phyloP scores from a whole-genome alignment of 2,113 vertebrate genomes.

The Opisthocomus hoazin region DNA sequence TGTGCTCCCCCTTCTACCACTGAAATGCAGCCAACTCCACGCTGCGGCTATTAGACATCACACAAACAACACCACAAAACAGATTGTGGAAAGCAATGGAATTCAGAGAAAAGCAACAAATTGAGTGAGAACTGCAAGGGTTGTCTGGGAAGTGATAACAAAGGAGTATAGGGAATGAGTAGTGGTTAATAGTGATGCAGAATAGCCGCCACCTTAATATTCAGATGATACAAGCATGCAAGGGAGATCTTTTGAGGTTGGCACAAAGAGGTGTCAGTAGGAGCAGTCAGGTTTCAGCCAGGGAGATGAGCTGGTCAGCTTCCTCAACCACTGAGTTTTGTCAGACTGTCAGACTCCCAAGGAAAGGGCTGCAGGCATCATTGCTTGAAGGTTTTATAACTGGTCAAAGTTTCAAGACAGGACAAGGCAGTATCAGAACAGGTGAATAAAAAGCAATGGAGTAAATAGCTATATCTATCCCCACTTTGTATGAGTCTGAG shows the following conservation, averaged over 20 bases:
- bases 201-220: background rate
- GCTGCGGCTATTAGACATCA: slow-evolving; percentile 21
- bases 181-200: background rate
- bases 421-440: background rate
- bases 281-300: background rate
- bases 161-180: background rate
- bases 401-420: background rate
- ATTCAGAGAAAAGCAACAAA: background rate
- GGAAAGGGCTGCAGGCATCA: background rate
- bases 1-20: slow-evolving; percentile 15
- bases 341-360: background rate
- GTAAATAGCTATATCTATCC: background rate
- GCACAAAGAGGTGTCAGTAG: background rate
- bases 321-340: background rate
- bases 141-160: background rate
- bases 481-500: background rate
- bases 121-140: background rate
- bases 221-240: background rate
- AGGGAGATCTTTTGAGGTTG: background rate
- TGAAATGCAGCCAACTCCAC: slow-evolving; percentile 23
- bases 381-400: background rate
- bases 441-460: background rate
- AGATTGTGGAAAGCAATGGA: background rate
- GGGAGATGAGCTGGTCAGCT: background rate
- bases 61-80: background rate